phyloP scores from a whole-genome alignment of 2,113 vertebrate genomes.

The Tachycineta bicolor region DNA sequence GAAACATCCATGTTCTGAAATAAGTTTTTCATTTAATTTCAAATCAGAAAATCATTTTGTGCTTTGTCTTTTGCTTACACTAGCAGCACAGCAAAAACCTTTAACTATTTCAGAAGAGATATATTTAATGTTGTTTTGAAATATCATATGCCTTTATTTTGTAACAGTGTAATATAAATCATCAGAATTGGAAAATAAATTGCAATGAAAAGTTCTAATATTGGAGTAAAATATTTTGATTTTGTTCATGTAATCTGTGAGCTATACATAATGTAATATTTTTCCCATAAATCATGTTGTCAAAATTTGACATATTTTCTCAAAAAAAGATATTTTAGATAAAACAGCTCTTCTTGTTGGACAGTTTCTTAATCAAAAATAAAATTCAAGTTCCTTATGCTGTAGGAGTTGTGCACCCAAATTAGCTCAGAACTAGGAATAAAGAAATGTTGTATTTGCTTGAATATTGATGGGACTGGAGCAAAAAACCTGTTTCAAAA shows the following conservation, averaged over 20 bases:
- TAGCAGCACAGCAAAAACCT: neutral
- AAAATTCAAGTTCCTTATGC: neutral
- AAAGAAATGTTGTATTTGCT: neutral
- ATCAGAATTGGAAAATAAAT: neutral
- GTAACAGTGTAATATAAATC: neutral
- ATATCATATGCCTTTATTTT: neutral
- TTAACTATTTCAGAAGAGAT: neutral
- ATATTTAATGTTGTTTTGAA: neutral
- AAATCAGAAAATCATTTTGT: neutral
- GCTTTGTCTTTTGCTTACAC: neutral
- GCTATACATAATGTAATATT: neutral
- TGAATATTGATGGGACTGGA: neutral
- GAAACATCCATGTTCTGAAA: neutral
- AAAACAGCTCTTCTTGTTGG: neutral
- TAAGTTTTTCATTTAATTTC: neutral
- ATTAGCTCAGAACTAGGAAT: neutral
- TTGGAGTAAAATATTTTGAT: neutral
- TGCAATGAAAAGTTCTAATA: neutral
- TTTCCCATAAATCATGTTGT: neutral
- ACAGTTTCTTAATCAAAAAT: neutral
- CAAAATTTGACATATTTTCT: neutral
- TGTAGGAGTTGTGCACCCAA: neutral
- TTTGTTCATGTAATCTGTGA: neutral
- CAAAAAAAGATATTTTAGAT: neutral
- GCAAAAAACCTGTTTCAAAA: neutral